Base-by-base conservation (phyloP, 2,797 vertebrate species). In the Sternotherus odoratus region DNA sequence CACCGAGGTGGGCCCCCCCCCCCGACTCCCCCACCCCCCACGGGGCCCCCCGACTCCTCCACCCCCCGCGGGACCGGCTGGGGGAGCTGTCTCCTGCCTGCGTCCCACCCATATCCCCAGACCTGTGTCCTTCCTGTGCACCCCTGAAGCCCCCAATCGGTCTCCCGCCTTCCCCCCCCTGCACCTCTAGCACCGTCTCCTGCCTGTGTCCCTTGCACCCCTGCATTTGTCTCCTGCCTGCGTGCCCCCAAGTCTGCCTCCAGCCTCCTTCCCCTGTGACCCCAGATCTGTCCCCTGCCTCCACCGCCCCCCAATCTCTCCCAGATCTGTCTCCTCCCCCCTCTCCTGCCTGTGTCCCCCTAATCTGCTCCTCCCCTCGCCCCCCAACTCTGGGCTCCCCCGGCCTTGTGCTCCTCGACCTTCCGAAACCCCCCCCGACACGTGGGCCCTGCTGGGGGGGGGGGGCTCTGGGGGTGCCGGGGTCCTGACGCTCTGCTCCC, bases 1-100 rank as follows among this genome's bases (percentile, higher is more conserved):
- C 17, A 99, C 82, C 0, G 99, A 99, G 98, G 99, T 99, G 95
- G 3, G 43, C 43, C 43, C 43, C 43, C 43, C 8, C 43, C 43
- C 43, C 43, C 43, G 43, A 8, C 43, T 43, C 43, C 43, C 8
- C 43, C 43, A 43, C 43, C 43, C n/a, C n/a, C 23, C n/a, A 16
- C 8, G 43, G 24, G 30, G 4, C 8, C 43, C 43, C 43, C 43
- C 43, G 43, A 8, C 43, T 43, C 43, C 43, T 43, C 43, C 43
- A 43, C 43, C 43, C 23, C 19, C 6, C 12, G 28, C 9, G 17
- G 2, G 17, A 1, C 12, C 36, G 12, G 26, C 5, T 7, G 51
- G 69, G 33, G 15, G 8, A n/a, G 49, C 4, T n/a, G 43, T 43
- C 43, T 8, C 53, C 5, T 24, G 19, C 8, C 50, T 17, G 50